Base-by-base conservation (phyloP, 53 echinoderm and acorn worm species). In the Patiria pectinifera region DNA sequence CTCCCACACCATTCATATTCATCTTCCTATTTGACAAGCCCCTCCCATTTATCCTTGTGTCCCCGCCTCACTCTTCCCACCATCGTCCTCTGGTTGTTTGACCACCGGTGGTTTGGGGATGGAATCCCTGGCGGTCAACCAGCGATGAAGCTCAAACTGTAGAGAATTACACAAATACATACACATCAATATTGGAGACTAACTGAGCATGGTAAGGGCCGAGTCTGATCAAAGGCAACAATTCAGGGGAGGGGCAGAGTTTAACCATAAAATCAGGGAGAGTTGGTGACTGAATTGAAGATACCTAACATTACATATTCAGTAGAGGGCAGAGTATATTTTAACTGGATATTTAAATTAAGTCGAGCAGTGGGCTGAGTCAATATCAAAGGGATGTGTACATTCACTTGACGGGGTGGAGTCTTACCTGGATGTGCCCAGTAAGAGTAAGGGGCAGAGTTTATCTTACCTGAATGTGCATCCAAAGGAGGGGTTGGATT, bases 111-210 rank as follows among this genome's bases (percentile, higher is more conserved):
- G 91, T 82, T 96, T 96, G 14, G 96, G 93, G 18, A 99, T 93
- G 15, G 99, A 95, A 49, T 99, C 99, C 59, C 95, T 94, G 4
- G 99, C 99, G 0, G 99, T 96, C 91, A 95, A 91, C 99, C 99
- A 99, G 45, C 94, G 95, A 24, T 97, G 94, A 14, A 99, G 93
- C 47, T 96, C 89, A 45, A 99, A 87, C 86, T 94, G 83, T 7
- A 94, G 11, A 15, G 14, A 79, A 23, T 4, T 21, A 13, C 10
- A 18, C 4, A 24, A 10, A 74, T 9, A 74, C 4, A 74, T 10
- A n/a, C 4, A 23, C 3, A 74, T n/a, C 24, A 74, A n/a, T 10
- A 74, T 23, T 23, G 4, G 1, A 18, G 15, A 13, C 3, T 66
- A 66, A 14, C 14, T 3, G 15, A 16, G 13, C 66, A 66, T 66